These are phyloP conservation scores for Sarcophaga bullata DNA, from an alignment of 1,140 invertebrate species.

Conservation along the genomic window DNA sequence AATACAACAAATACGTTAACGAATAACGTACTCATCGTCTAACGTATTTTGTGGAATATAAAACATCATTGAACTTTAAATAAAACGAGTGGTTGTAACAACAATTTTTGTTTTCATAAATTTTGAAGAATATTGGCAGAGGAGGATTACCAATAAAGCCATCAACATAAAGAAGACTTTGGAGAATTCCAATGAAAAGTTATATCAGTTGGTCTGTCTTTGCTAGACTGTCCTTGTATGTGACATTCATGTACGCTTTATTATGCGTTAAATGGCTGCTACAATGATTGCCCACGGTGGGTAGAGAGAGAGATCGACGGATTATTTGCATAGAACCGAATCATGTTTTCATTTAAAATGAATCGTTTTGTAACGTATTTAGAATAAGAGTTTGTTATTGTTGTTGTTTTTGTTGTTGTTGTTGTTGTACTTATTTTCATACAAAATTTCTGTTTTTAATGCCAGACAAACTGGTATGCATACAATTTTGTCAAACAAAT, in stretches of 20 bases:
- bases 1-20: too few species aligned
- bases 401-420: neutral
- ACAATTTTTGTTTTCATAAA: conserved; percentile 32
- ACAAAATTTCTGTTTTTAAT: too few species aligned
- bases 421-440: too few species aligned
- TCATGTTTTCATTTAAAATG: neutral
- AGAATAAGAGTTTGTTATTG: neutral
- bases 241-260: neutral
- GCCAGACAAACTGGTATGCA: conserved; percentile 7
- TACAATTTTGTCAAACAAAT: conserved; percentile 22
- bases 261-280: neutral
- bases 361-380: neutral
- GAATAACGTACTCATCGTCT: too few species aligned
- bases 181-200: conserved; percentile 29
- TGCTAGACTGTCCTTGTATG: neutral
- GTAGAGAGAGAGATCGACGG: too few species aligned
- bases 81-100: too few species aligned
- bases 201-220: neutral
- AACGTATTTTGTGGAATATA: too few species aligned
- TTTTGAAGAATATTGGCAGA: neutral
- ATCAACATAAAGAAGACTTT: conserved; percentile 32
- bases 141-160: conserved; percentile 36
- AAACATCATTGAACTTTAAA: too few species aligned
- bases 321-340: too few species aligned
- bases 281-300: neutral